Conservation (phyloP, 2,797 vertebrate species). For the Rhinophrynus dorsalis region DNA sequence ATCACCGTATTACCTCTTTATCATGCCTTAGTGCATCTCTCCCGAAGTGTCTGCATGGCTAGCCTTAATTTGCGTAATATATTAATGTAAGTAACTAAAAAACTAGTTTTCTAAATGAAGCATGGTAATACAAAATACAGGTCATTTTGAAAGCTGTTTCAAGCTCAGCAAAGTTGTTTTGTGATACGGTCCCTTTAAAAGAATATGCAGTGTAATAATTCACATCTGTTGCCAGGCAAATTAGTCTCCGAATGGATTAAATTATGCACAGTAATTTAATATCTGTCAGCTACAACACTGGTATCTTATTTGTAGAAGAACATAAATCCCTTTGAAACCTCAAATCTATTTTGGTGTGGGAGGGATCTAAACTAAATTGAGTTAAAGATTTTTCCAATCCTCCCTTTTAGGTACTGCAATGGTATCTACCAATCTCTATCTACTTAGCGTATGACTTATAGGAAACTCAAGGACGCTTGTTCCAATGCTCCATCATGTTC, state of each 20-base stretch:
- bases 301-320: constrained; percentile 44
- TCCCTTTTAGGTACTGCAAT: neutral
- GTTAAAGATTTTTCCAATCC: constrained; percentile 14
- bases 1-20: too few relatives aligned
- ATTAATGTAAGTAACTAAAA: too few relatives aligned
- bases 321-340: constrained; percentile 47
- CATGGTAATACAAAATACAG: too few relatives aligned
- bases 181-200: too few relatives aligned
- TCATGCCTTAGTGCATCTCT: too few relatives aligned
- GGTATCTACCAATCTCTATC: neutral
- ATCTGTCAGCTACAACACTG: constrained; percentile 25
- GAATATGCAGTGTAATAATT: constrained; percentile 15
- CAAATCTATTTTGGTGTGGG: constrained; percentile 39
- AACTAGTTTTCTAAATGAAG: too few relatives aligned
- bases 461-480: neutral
- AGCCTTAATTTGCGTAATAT: too few relatives aligned
- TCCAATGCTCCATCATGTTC: neutral
- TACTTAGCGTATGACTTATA: neutral
- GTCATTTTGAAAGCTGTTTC: too few relatives aligned
- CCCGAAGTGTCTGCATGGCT: too few relatives aligned
- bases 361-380: constrained; percentile 40
- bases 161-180: too few relatives aligned
- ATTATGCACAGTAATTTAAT: constrained; percentile 42
- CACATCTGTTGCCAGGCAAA: constrained; percentile 44
- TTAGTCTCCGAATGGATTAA: constrained; percentile 34